Percentiles rank a stretch among this genome's conserved stretches.
phyloP scores from a whole-genome alignment of 2,888 invertebrate genomes.

The Leptogaster cylindrica region DNA sequence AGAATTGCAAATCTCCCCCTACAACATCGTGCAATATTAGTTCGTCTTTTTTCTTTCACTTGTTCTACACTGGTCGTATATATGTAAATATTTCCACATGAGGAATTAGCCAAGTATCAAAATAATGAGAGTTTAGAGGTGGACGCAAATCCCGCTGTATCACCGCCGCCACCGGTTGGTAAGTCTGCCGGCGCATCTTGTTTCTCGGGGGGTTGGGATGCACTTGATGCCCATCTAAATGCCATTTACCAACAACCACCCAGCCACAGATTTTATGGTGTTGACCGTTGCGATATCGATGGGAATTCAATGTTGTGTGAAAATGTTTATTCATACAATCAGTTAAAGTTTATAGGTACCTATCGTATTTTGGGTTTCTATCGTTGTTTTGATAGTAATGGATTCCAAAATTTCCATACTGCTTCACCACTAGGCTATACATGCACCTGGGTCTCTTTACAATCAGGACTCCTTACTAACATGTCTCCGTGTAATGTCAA shows the following conservation, averaged over 20 bases:
- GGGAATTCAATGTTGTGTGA: conserved; percentile 19
- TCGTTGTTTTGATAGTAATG: no score
- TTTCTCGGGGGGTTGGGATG: conserved; percentile 16
- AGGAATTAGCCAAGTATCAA: conserved; percentile 23
- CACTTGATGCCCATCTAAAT: conserved; percentile 32
- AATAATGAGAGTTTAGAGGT: conserved; percentile 17
- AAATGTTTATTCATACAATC: no score
- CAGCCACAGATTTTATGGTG: conserved; percentile 2
- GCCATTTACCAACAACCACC: background rate
- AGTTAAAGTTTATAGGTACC: no score
- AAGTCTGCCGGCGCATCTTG: background rate
- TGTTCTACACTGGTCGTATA: conserved; percentile 16
- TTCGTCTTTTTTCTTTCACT: conserved; percentile 26
- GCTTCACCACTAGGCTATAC: no score
- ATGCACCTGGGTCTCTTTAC: no score
- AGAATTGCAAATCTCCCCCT: conserved; percentile 37
- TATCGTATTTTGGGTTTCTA: no score
- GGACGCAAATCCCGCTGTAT: conserved; percentile 3
- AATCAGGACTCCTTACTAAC: no score
- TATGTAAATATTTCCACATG: background rate
- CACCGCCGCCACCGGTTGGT: background rate
- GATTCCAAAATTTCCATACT: no score
- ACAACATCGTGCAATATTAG: conserved; percentile 20
- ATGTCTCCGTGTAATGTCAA: no score
- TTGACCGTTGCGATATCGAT: conserved; percentile 9